phyloP scores from a whole-genome alignment of 2,888 invertebrate genomes.

The Muscina levida region DNA sequence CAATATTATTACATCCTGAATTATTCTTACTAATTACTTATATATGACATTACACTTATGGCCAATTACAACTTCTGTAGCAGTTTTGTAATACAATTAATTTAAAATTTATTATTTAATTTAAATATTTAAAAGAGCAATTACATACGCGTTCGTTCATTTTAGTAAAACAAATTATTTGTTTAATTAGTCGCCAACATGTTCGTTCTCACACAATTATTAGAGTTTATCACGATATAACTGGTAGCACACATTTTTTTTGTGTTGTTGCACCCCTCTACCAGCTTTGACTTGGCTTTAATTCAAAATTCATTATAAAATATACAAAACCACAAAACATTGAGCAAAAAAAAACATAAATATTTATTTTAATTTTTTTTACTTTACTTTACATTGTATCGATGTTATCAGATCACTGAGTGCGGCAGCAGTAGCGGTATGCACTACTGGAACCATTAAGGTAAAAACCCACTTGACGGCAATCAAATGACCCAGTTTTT shows the following conservation, averaged over 20 bases:
- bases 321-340: not conserved
- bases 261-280: too few species aligned
- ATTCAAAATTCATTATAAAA: not conserved
- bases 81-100: too few species aligned
- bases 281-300: not conserved
- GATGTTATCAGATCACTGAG: slow-evolving; percentile 50
- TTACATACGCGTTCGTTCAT: not conserved
- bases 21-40: too few species aligned
- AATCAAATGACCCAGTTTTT: slow-evolving; percentile 24
- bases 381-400: slow-evolving; percentile 58
- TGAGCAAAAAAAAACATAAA: slow-evolving; percentile 31
- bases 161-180: slow-evolving; percentile 15
- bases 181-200: slow-evolving; percentile 21
- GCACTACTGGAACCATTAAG: not conserved
- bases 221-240: slow-evolving; percentile 21
- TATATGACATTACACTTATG: too few species aligned
- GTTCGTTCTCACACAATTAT: not conserved
- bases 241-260: too few species aligned
- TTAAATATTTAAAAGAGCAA: not conserved
- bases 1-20: too few species aligned
- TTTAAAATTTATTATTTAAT: too few species aligned
- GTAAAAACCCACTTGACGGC: not conserved
- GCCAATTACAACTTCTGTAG: too few species aligned
- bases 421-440: not conserved
- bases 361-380: slow-evolving; percentile 53